Evolutionary conservation across 2,797 vertebrate genomes (phyloP).

Genomic region (Urocyon cinereoargenteus): DNA sequence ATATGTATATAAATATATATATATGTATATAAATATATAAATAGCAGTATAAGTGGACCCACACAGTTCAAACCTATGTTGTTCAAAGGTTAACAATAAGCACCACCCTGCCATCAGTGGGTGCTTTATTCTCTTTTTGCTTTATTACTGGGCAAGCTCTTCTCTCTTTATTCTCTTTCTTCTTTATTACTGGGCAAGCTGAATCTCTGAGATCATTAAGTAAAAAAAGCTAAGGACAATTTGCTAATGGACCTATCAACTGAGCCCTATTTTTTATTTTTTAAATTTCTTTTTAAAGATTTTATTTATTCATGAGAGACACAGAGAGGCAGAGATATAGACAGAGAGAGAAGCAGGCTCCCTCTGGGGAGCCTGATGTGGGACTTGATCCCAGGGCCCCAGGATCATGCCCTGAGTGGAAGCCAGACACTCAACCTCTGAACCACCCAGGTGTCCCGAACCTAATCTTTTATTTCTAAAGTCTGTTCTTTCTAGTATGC

Average conservation of each 20-base stretch:
- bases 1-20: too few species aligned
- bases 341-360: too few species aligned
- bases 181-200: background rate
- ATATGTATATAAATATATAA: too few species aligned
- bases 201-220: conserved; percentile 11
- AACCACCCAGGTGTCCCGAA: background rate
- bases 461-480: background rate
- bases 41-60: background rate
- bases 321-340: too few species aligned
- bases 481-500: background rate
- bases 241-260: background rate
- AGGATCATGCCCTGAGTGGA: too few species aligned
- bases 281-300: too few species aligned
- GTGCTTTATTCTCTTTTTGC: background rate
- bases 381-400: too few species aligned
- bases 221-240: background rate
- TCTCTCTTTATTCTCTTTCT: background rate
- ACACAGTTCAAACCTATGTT: background rate
- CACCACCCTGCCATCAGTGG: background rate
- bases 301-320: too few species aligned
- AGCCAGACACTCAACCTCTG: too few species aligned
- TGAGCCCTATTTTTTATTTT: background rate
- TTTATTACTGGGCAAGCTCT: background rate
- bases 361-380: too few species aligned
- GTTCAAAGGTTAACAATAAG: background rate